Evolutionary conservation across 2,113 vertebrate species (phyloP).

Genomic region (Eurypyga helias): DNA sequence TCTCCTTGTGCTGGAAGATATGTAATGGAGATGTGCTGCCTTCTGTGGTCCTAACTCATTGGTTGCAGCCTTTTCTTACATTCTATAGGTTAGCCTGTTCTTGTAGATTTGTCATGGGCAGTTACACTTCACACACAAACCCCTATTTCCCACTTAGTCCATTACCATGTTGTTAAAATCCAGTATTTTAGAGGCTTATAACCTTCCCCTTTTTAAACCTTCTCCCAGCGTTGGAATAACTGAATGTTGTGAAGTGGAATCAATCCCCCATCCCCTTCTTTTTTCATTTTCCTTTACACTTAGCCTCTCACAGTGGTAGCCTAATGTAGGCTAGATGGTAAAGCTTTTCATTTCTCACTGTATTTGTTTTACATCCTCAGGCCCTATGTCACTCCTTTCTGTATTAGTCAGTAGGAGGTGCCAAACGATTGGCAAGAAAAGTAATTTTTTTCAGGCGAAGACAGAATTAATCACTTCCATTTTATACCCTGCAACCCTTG

Average conservation of each 20-base stretch:
- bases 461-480: not conserved
- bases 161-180: not conserved
- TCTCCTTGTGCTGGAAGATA: not conserved
- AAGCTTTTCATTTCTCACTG: not conserved
- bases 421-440: slow-evolving; percentile 44
- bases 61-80: not conserved
- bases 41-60: not conserved
- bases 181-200: not conserved
- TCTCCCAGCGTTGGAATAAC: not conserved
- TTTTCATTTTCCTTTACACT: not conserved
- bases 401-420: slow-evolving; percentile 36
- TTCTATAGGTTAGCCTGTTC: not conserved
- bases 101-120: not conserved
- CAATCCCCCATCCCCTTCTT: not conserved
- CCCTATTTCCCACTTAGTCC: not conserved
- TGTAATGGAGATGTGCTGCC: not conserved
- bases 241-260: not conserved
- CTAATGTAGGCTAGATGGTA: not conserved
- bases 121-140: not conserved
- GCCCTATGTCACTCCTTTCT: slow-evolving; percentile 1
- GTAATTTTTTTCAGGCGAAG: not conserved
- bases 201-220: not conserved
- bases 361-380: not conserved
- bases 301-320: not conserved
- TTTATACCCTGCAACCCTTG: not conserved